These are phyloP conservation scores for Poecilobothrus nobilitatus DNA, from an alignment of 2,888 invertebrate species.

Conservation along the genomic window DNA sequence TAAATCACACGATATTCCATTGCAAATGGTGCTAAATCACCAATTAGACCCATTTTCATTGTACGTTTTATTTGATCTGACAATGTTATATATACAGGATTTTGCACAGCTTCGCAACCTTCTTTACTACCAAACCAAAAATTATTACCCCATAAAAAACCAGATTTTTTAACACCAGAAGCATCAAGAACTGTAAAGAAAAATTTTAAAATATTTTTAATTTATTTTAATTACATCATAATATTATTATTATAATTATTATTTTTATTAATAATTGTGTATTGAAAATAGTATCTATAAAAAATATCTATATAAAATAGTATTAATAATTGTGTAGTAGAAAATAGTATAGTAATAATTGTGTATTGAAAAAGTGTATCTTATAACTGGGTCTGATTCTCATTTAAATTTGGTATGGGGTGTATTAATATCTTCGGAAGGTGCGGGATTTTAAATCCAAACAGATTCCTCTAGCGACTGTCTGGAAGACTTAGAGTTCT, in stretches of 20 bases:
- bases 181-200: conserved; percentile 47
- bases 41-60: conserved; percentile 41
- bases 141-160: conserved; percentile 53
- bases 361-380: too few species aligned
- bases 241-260: not conserved
- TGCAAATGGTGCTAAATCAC: conserved; percentile 39
- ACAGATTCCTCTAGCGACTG: too few species aligned
- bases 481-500: too few species aligned
- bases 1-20: conserved; percentile 43
- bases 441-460: too few species aligned
- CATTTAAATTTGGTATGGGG: too few species aligned
- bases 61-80: conserved; percentile 38
- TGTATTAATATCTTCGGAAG: too few species aligned
- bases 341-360: too few species aligned
- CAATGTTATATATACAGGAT: conserved; percentile 38
- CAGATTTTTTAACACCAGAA: conserved; percentile 48
- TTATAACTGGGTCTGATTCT: too few species aligned
- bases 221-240: not conserved
- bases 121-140: conserved; percentile 51
- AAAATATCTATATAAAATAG: not conserved
- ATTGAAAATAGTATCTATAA: not conserved
- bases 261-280: conserved; percentile 10
- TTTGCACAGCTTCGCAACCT: conserved; percentile 45
- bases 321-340: too few species aligned
- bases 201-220: not conserved